Evolutionary conservation across 2,113 vertebrate species (phyloP), one percentile per base, ranked within the genome.

Genomic region (Maccullochella peelii): DNA sequence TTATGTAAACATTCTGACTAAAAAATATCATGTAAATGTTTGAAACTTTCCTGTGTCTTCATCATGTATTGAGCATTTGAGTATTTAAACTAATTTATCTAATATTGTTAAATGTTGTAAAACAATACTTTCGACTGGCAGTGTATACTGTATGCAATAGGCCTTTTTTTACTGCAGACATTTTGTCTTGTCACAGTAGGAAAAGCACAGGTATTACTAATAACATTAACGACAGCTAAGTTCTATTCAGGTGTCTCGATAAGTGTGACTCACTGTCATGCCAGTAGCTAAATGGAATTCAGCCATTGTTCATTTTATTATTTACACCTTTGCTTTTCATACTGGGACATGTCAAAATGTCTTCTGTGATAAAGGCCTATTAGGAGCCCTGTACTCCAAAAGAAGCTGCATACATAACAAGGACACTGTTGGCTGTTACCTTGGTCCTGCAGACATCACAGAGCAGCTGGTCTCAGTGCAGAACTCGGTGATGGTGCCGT

Each of bases 401-500:
- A 59, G 50, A 23, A 42, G 38, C 14, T 18, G 9, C n/a, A 36
- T 30, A n/a, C 25, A 47, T 4, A 7, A 33, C 16, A 12, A 54
- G 15, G 44, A 68, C 21, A 40, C 6, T 27, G 21, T 47, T 16
- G 71, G 16, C 12, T 3, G 15, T 69, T 91, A 98, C 98, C 97
- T 97, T 11, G 98, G 98, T 54, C 98, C 98, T 1, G 98, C 98
- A 59, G 98, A 99, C 98, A 99, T 99, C 76, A 99, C 97, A 0
- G 97, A 91, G 73, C 98, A 99, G 93, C 96, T 99, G 49, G 94
- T 91, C 93, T 99, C 98, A 0, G 97, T 99, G 93, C 98, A 99
- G 93, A 99, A 99, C 88, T 99, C 98, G 0, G 98, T 99, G 85
- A 99, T 99, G 84, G 98, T 99, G 77, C 98, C 98, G 0, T 99